phyloP scores from a whole-genome alignment of 2,888 invertebrate genomes.

The Philonicus albiceps region DNA sequence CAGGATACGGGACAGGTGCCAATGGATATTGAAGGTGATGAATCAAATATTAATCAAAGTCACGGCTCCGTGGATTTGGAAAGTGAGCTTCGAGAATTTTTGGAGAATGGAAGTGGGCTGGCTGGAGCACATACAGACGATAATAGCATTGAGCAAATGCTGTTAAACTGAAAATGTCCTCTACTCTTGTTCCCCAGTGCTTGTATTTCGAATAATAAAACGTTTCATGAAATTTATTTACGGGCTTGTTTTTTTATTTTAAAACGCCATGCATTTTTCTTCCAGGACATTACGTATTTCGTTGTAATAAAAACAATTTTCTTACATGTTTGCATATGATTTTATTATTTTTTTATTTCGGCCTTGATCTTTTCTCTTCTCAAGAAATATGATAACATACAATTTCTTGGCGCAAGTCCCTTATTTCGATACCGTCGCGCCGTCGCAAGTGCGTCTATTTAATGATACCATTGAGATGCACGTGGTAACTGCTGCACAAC shows the following conservation, averaged over 20 bases:
- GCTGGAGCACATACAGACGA: conserved; percentile 60
- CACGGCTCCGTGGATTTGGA: conserved; percentile 67
- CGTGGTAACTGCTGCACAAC: background rate
- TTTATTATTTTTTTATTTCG: background rate
- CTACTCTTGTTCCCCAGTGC: background rate
- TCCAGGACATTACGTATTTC: too few relatives aligned
- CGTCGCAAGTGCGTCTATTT: background rate
- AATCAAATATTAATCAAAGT: conserved; percentile 49
- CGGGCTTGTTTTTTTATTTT: background rate
- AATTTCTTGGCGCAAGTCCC: background rate
- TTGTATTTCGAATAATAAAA: background rate
- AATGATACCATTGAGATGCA: background rate
- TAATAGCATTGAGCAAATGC: conserved; percentile 64
- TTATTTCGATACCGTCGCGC: background rate
- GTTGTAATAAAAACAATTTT: too few relatives aligned
- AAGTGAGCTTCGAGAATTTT: conserved; percentile 74
- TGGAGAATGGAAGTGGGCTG: conserved; percentile 71
- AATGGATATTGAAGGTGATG: conserved; percentile 62
- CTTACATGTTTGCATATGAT: background rate
- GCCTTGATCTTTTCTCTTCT: background rate
- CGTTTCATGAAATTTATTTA: background rate
- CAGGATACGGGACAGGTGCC: conserved; percentile 51
- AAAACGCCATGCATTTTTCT: background rate
- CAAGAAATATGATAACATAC: background rate
- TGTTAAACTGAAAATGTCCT: conserved; percentile 55